Percentiles rank a stretch among this genome's conserved stretches.
phyloP scores from a whole-genome alignment of 2,113 vertebrate species.

The Stictonetta naevosa region DNA sequence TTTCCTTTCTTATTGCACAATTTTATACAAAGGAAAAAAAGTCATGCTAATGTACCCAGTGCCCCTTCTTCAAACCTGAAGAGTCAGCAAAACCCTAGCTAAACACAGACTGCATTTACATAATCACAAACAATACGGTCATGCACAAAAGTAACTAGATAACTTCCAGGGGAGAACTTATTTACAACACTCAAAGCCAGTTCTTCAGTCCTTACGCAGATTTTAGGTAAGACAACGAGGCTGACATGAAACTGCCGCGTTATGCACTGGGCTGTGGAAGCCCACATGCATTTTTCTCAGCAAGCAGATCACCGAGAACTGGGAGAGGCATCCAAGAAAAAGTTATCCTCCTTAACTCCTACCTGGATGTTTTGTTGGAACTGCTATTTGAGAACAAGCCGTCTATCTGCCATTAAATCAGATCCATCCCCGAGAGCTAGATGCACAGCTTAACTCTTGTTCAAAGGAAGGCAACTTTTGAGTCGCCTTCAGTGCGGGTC shows the following conservation, averaged over 20 bases:
- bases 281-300: neutral
- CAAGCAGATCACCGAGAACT: neutral
- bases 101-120: conserved; percentile 23
- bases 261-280: neutral
- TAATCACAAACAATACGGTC: conserved; percentile 18
- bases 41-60: neutral
- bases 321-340: neutral
- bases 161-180: neutral
- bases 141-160: conserved; percentile 1
- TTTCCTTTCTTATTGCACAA: neutral
- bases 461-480: neutral
- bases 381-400: neutral
- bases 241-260: neutral
- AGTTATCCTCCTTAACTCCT: neutral
- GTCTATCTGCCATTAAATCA: neutral
- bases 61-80: neutral
- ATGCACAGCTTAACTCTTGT: neutral
- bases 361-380: neutral
- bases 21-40: neutral
- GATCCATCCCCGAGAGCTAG: neutral
- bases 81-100: conserved; percentile 21
- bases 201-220: neutral
- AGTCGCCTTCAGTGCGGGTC: neutral
- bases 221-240: neutral
- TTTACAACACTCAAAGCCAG: neutral